Base-by-base conservation (phyloP, 2,888 invertebrate species). In the Mellilla xanthometata region DNA sequence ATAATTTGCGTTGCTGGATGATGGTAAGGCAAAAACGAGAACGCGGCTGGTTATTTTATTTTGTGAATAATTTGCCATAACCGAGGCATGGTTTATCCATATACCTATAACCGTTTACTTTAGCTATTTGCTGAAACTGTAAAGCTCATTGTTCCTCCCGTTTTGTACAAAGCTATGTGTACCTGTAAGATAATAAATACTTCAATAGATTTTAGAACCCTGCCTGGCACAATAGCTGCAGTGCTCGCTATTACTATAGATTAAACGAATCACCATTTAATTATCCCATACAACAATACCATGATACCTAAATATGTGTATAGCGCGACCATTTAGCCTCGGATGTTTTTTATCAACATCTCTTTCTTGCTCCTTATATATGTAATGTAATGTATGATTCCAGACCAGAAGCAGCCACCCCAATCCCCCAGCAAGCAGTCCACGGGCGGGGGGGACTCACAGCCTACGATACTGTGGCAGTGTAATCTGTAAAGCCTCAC, bases 391-490 rank as follows among this genome's bases (percentile, higher is more conserved):
- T 9, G 12, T 23, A 46, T 58, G 71, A 66, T 72, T 82, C 33
- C 89, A 97, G 97, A 96, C 96, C 96, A 95, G 96, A 97, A 96
- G 95, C 95, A 87, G 72, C 68, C 87, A 81, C 88, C 88, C 92
- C 93, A 93, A 91, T 94, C 93, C 93, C 94, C 93, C 94, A 93
- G 92, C 92, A 93, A 95, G 93, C 94, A 90, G 81, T 80, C 86
- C 88, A 87, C 83, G 85, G 91, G 89, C 87, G 93, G 93, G 96
- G 93, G 92, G 96, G 96, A 95, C 94, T 96, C 96, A 95, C 96
- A 96, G 95, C 97, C 95, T 96, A 96, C 96, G 96, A 97, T 96
- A 96, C 96, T 95, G 95, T 97, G 96, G 97, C 97, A 96, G 96
- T 97, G 96, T 97, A 96, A 97, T 93, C 93, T 96, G 94, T 96